phyloP scores from a whole-genome alignment of 2,797 vertebrate species.

The Remorina albescens region DNA sequence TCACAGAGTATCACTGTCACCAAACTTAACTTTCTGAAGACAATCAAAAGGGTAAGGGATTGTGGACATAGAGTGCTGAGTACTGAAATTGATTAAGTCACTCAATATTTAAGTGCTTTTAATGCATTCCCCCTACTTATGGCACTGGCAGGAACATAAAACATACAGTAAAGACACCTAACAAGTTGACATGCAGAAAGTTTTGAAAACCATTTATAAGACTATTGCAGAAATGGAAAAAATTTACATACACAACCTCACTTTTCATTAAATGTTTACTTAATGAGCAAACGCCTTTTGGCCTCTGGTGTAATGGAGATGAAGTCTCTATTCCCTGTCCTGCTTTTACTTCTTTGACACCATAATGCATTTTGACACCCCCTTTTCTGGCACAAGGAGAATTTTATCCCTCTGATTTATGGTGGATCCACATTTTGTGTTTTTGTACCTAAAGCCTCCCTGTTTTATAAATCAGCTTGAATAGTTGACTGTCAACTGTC shows the following conservation, averaged over 20 bases:
- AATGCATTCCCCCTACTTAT: background rate
- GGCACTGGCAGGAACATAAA: background rate
- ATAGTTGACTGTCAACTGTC: background rate
- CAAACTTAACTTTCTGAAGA: conserved; percentile 1
- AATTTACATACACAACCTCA: background rate
- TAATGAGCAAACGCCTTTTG: background rate
- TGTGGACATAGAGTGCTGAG: background rate
- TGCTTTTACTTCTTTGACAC: background rate
- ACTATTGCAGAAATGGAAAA: background rate
- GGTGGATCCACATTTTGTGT: background rate
- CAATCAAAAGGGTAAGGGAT: background rate
- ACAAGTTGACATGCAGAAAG: background rate
- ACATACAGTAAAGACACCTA: background rate
- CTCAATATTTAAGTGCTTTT: background rate
- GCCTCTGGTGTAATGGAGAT: background rate
- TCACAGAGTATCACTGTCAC: conserved; percentile 28
- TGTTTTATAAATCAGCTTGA: background rate
- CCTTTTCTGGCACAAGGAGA: background rate
- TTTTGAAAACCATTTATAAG: background rate
- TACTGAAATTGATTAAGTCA: background rate
- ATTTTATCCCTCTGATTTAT: background rate
- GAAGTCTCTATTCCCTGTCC: background rate
- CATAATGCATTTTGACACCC: conserved; percentile 4
- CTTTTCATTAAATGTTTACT: conserved; percentile 3
- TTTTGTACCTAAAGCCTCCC: background rate